These are phyloP conservation scores for Platalea minor DNA, from an alignment of 2,797 vertebrate genomes.

Conservation along the genomic window DNA sequence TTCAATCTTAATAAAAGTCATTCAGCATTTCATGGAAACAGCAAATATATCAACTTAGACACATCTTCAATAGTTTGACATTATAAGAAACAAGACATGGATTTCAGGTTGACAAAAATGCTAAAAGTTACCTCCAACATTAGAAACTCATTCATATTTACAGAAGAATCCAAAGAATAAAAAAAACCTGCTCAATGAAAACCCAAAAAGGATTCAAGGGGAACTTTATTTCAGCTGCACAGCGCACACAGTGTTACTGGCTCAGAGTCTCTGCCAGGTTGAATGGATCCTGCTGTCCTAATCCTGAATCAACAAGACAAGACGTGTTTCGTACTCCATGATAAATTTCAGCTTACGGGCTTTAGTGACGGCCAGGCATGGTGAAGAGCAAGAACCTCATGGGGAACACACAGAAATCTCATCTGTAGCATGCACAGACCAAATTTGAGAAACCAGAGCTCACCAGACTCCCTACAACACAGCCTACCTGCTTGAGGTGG, in stretches of 20 bases:
- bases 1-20: not conserved
- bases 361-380: fast-evolving
- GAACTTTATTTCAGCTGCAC: not conserved
- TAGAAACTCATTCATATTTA: not conserved
- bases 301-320: not conserved
- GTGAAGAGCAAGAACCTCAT: not conserved
- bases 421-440: not conserved
- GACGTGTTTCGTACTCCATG: not conserved
- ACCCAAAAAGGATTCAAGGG: not conserved
- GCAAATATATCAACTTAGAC: not conserved
- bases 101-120: not conserved
- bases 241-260: too few species aligned
- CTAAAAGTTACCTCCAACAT: not conserved
- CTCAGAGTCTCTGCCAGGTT: not conserved
- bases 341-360: not conserved
- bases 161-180: not conserved
- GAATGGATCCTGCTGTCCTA: not conserved
- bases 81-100: not conserved
- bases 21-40: not conserved
- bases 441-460: not conserved
- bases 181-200: not conserved
- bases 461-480: not conserved
- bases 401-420: not conserved
- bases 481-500: not conserved
- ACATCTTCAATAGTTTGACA: not conserved